Evolutionary conservation across 2,797 vertebrate genomes (phyloP), one percentile per base, ranked within the genome.

Genomic region (Coccyzus lansbergi): DNA sequence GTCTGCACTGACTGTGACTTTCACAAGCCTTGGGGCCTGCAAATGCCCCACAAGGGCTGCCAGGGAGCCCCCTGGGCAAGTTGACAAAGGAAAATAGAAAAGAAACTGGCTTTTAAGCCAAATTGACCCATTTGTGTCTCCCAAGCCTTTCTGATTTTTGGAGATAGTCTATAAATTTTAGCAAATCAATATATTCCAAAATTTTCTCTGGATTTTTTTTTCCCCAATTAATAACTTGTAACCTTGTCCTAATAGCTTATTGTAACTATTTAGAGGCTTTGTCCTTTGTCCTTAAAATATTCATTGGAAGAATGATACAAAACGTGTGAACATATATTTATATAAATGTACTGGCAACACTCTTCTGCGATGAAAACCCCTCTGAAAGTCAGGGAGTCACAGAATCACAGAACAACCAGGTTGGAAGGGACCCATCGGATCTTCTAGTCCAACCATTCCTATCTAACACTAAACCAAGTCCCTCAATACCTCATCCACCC

Each of bases 21-120:
- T 38, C 59, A 10, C 34, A 40, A 40, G 13, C 6, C 13, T 33
- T 12, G 42, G 44, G 10, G 21, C 9, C 24, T 29, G 9, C 9
- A 12, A 18, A 21, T 9, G 20, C 21, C 20, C 34, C 25, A 5
- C 9, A 3, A 4, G 14, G 12, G 14, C 15, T 76, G 59, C 36
- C 0, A 1, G 10, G 22, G 8, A 68, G 3, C 3, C 15, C 36
- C 7, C 19, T 22, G 51, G 36, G 31, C 2, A 26, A 76, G 18
- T 17, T 59, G 29, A 11, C 24, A 42, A 62, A 58, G 15, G 13
- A 71, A 74, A 65, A 58, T 4, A 7, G 24, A 29, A n/a, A 48
- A 33, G 1, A 44, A 65, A 1, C 5, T 12, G 7, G 13, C 0
- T 29, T 29, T 21, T 59, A 59, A 67, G 5, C 40, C 17, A 3